These are phyloP conservation scores for Chloroclysta siterata DNA, from an alignment of 2,888 invertebrate genomes.

Conservation along the genomic window DNA sequence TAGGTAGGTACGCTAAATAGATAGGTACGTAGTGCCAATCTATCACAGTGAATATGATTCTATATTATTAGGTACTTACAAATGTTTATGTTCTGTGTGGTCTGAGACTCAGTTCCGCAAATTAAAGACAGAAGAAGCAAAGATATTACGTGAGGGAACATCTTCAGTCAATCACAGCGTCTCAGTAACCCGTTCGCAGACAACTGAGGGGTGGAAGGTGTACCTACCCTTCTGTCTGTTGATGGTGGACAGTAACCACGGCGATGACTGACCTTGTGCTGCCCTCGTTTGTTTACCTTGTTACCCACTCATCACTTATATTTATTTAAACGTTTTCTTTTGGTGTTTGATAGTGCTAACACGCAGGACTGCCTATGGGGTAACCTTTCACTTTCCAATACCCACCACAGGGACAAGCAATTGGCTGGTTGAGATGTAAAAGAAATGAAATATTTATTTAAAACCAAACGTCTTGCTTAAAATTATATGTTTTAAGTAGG, in stretches of 20 bases:
- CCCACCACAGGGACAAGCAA: neutral
- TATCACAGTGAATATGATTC: no score
- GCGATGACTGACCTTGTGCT: slow-evolving; percentile 72
- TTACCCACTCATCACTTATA: slow-evolving; percentile 45
- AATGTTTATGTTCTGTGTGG: slow-evolving; percentile 89
- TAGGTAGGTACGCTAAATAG: neutral
- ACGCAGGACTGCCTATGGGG: slow-evolving; percentile 5
- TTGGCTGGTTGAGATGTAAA: no score
- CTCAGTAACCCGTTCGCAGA: slow-evolving; percentile 23
- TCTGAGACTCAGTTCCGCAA: slow-evolving; percentile 74
- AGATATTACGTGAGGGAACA: slow-evolving; percentile 41
- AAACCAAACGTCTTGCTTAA: no score
- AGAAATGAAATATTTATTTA: no score
- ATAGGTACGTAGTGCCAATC: no score
- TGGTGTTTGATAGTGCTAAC: neutral
- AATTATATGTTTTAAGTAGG: no score
- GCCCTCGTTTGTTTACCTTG: slow-evolving; percentile 63
- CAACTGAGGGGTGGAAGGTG: slow-evolving; percentile 41
- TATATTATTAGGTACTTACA: slow-evolving; percentile 88
- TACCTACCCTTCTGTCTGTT: slow-evolving; percentile 53
- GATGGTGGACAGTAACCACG: slow-evolving; percentile 70
- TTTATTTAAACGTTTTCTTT: slow-evolving; percentile 34
- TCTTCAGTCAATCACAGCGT: slow-evolving; percentile 28
- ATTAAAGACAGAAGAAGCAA: slow-evolving; percentile 52
- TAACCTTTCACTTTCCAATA: slow-evolving; percentile 8